phyloP scores from a whole-genome alignment of 1,140 invertebrate species.

The Drosophila grimshawi region DNA sequence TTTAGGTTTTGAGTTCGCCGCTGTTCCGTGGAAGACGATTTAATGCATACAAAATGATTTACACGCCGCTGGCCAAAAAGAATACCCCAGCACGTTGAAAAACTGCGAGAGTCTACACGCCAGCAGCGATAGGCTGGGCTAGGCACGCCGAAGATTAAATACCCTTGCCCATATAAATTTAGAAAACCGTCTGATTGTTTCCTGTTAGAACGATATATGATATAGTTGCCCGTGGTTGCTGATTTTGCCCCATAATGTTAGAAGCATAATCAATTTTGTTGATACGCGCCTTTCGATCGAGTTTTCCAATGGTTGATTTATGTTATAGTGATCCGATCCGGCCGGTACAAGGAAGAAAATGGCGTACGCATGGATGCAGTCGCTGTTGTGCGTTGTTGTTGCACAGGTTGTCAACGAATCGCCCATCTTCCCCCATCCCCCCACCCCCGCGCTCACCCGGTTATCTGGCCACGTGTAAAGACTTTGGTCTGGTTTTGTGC shows the following conservation, averaged over 20 bases:
- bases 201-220: no score
- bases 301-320: no score
- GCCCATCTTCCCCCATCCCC: not conserved
- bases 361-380: conserved; percentile 30
- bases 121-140: no score
- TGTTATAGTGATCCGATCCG: no score
- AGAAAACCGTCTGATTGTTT: no score
- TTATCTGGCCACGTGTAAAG: conserved; percentile 5
- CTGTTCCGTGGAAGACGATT: conserved; percentile 70
- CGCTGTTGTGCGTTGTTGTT: not conserved
- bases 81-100: conserved; percentile 53
- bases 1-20: conserved; percentile 3
- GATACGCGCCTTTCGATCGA: no score
- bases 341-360: not conserved
- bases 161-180: no score
- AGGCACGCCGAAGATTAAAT: no score
- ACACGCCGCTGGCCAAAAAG: conserved; percentile 81
- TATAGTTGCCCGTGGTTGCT: no score
- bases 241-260: no score
- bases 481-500: conserved; percentile 41
- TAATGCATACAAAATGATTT: conserved; percentile 84
- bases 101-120: not conserved
- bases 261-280: no score
- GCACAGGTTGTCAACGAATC: conserved; percentile 36
- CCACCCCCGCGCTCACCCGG: not conserved